These are phyloP conservation scores for Gasteruption jaculator DNA, from an alignment of 2,888 invertebrate species.

Conservation along the genomic window DNA sequence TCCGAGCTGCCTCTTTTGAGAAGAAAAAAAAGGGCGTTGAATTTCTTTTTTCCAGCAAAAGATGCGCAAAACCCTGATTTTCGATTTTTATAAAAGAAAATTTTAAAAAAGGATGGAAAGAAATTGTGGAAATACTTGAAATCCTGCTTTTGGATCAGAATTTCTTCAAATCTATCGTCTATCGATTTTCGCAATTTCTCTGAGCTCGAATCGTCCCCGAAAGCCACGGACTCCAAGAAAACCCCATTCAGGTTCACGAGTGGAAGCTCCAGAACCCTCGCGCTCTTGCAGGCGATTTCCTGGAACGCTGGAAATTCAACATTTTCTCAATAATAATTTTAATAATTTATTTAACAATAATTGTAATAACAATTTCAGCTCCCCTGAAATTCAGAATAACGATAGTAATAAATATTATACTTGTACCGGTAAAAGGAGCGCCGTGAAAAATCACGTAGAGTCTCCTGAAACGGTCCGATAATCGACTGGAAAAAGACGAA, in stretches of 20 bases:
- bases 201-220: conserved; percentile 23
- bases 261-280: conserved; percentile 30
- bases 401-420: background rate
- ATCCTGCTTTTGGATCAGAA: background rate
- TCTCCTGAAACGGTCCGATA: too few relatives aligned
- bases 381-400: too few relatives aligned
- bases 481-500: too few relatives aligned
- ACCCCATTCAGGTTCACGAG: conserved; percentile 30
- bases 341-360: background rate
- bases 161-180: conserved; percentile 24
- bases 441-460: conserved; percentile 53
- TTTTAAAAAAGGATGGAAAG: too few relatives aligned
- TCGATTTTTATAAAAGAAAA: too few relatives aligned
- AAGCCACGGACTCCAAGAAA: conserved; percentile 31
- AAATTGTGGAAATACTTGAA: too few relatives aligned
- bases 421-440: conserved; percentile 48
- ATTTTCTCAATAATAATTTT: background rate
- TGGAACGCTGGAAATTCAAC: conserved; percentile 48
- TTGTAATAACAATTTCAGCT: too few relatives aligned
- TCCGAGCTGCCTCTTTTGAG: too few relatives aligned
- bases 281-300: conserved; percentile 54
- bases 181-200: conserved; percentile 29
- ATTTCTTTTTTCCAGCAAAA: too few relatives aligned
- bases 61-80: too few relatives aligned
- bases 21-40: too few relatives aligned